phyloP scores from a whole-genome alignment of 2,888 invertebrate species.

The Lottia gigantea region DNA sequence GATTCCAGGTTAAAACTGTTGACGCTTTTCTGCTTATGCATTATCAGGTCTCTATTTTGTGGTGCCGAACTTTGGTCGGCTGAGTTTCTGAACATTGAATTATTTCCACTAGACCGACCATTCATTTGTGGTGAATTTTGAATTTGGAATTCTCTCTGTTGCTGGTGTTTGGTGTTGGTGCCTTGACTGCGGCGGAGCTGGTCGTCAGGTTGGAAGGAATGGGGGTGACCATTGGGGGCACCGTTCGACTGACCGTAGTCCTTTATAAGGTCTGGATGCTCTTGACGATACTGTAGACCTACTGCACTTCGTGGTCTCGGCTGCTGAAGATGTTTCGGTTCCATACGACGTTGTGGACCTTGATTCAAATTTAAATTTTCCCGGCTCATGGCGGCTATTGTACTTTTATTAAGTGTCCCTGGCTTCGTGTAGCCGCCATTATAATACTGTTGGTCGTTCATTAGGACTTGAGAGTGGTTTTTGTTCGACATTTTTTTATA shows the following conservation, averaged over 20 bases:
- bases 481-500: no score
- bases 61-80: no score
- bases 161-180: not conserved
- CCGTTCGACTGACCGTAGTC: not conserved
- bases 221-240: not conserved
- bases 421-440: not conserved
- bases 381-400: not conserved
- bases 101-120: not conserved
- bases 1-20: not conserved
- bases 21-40: no score
- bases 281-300: slow-evolving; percentile 3
- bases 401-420: not conserved
- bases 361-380: not conserved
- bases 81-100: not conserved
- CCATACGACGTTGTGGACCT: not conserved
- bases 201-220: not conserved
- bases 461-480: not conserved
- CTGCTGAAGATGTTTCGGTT: not conserved
- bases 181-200: not conserved
- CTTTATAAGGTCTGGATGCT: not conserved
- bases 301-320: not conserved
- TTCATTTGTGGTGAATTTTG: not conserved
- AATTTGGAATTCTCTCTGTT: not conserved
- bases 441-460: not conserved
- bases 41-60: not conserved